Base-by-base conservation (phyloP, 2,113 vertebrate genomes). In the Zosterops pallidus region DNA sequence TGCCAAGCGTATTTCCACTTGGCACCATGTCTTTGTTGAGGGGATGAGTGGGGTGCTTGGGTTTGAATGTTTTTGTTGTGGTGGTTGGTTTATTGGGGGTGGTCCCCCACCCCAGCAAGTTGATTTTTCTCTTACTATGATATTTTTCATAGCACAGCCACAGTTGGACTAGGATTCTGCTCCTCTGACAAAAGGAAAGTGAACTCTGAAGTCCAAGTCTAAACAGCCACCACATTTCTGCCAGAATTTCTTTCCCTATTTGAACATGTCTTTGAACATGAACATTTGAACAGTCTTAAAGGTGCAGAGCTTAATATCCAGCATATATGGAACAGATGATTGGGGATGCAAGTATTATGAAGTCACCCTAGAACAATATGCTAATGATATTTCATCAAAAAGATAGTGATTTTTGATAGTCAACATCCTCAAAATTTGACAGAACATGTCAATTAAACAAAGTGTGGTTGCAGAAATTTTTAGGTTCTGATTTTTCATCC, bases 41-140 rank as follows among this genome's bases (percentile, higher is more conserved):
- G 2, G 4, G 3, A 1, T 59, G 25, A 4, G 4, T 14, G 2
- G 1, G 11, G 12, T 29, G 21, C 22, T 65, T 35, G 13, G 6
- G 10, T 56, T 35, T 9, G 3, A 19, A 9, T 3, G 2, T 16
- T 28, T 23, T 44, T 42, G 13, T 19, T 31, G 24, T 20, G 14
- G 5, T 24, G 7, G 4, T 28, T 50, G 11, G 2, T 6, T 72
- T 70, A 22, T 6, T 8, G 5, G 8, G 3, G 8, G 6, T 39
- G 39, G 10, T 29, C 8, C 13, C 3, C 4, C 22, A 10, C 6
- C 1, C 1, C 44, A 35, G 16, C 26, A 80, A 56, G 20, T 52
- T 56, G 39, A 25, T 28, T 80, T 75, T 11, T 57, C 20, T 74
- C 39, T 69, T 41, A 56, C 13, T 44, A 2, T 7, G 23, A 14